Evolutionary conservation across 2,113 vertebrate genomes (phyloP), one percentile per base, ranked within the genome.

Genomic region (Morphnarchus princeps): DNA sequence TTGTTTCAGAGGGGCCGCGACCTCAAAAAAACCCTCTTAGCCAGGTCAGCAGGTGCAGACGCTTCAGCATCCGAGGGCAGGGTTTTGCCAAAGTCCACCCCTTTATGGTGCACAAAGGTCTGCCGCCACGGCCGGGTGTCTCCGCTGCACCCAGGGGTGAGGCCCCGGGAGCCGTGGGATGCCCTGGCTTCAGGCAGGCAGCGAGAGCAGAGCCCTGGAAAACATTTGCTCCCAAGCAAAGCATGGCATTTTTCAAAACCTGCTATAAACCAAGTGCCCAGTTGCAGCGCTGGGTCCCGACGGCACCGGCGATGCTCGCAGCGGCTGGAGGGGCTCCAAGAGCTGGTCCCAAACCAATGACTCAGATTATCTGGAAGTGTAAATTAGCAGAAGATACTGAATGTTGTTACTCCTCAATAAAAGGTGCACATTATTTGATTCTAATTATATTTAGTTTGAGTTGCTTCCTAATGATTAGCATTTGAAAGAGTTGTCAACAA

Each of bases 401-500:
- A 87, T 95, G 93, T 92, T 98, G 95, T 92, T 95, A 77, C 86
- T 96, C 89, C 52, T 94, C 97, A 95, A 92, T 97, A 95, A 98
- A 98, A 92, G 29, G 13, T 90, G 87, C 8, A 77, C 11, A 31
- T 71, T 92, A 96, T 97, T 98, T 96, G 74, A 97, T 95, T 96
- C 84, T 83, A 97, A 96, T 97, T 97, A 95, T 96, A 93, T 94
- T 95, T 95, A 87, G 54, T 76, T 94, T 91, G 84, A 82, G 70
- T 95, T 89, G 58, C 92, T 97, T 97, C 94, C 96, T 96, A 98
- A 98, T 71, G 72, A 97, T 96, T 96, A 97, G 57, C 42, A 70
- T 97, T 96, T 97, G 92, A 96, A 97, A 97, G 96, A 86, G 82
- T 93, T 94, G 97, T 98, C 96, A 98, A 98, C 94, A 97, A 59